A percentile compares a stretch with the other conserved stretches of the same genome.
phyloP scores from a whole-genome alignment of 92 coral and sea anemone genomes.

The Chrysogorgia sp. region DNA sequence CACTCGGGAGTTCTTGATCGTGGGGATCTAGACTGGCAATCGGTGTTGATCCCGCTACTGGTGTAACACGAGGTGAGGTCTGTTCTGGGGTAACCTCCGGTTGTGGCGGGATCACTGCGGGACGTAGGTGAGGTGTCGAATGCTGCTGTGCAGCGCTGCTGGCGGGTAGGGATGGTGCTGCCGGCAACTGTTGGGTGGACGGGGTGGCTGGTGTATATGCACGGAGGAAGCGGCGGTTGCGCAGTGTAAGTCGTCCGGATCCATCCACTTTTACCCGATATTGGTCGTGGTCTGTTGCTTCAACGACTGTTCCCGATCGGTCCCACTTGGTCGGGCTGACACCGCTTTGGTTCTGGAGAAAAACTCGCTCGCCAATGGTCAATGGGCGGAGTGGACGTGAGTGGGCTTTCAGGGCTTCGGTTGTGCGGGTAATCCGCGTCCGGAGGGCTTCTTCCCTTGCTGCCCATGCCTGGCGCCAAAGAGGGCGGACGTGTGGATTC shows the following conservation, averaged over 20 bases:
- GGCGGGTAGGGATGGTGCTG: too few species aligned
- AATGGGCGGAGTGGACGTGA: constrained; percentile 62
- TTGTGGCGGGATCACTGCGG: too few species aligned
- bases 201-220: too few species aligned
- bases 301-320: constrained; percentile 58
- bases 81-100: too few species aligned
- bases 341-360: constrained; percentile 70
- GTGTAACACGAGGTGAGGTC: too few species aligned
- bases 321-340: constrained; percentile 74
- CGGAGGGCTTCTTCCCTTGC: constrained; percentile 51
- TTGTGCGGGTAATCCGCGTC: constrained; percentile 37
- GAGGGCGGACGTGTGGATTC: constrained; percentile 45
- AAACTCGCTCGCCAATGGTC: constrained; percentile 58
- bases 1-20: too few species aligned
- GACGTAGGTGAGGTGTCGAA: too few species aligned
- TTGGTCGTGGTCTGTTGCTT: constrained; percentile 62
- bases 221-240: too few species aligned
- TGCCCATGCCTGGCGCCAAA: constrained; percentile 53
- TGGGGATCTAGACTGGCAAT: too few species aligned
- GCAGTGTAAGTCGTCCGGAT: constrained; percentile 58
- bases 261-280: constrained; percentile 60
- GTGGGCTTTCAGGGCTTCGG: constrained; percentile 39
- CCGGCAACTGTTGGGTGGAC: too few species aligned
- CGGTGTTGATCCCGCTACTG: too few species aligned
- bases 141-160: too few species aligned